phyloP scores from a whole-genome alignment of 2,888 invertebrate species.

The Salticus scenicus region DNA sequence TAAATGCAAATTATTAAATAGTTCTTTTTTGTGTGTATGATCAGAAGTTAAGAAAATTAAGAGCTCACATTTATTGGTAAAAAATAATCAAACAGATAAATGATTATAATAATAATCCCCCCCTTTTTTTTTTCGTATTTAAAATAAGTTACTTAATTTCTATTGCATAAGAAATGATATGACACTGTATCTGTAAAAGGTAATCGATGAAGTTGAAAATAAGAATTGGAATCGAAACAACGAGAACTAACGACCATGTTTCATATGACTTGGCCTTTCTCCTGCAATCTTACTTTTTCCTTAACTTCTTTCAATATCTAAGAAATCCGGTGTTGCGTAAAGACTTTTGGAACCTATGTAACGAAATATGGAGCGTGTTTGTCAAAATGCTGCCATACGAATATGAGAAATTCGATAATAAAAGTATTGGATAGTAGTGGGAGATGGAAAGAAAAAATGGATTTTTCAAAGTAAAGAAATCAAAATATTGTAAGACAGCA shows the following conservation, averaged over 20 bases:
- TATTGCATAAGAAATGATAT: too few relatives aligned
- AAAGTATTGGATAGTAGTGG: not conserved
- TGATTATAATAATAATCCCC: too few relatives aligned
- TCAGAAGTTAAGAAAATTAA: too few relatives aligned
- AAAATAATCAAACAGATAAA: too few relatives aligned
- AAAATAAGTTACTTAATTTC: too few relatives aligned
- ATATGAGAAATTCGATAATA: not conserved
- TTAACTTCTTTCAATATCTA: not conserved
- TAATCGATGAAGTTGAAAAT: not conserved
- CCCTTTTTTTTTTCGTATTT: too few relatives aligned
- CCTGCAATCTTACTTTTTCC: not conserved
- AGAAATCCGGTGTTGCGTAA: not conserved
- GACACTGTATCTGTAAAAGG: too few relatives aligned
- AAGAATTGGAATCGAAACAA: not conserved
- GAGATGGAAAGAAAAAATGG: not conserved
- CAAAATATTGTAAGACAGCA: too few relatives aligned
- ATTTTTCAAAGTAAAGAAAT: not conserved
- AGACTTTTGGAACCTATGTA: not conserved
- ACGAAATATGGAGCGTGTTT: not conserved
- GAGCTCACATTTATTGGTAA: too few relatives aligned
- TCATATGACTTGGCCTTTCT: not conserved
- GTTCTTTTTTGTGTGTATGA: too few relatives aligned
- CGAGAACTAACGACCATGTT: not conserved
- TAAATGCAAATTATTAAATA: too few relatives aligned
- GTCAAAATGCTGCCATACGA: not conserved